These are phyloP conservation scores for Sebastes nivosus DNA, from an alignment of 2,797 vertebrate species.

Conservation along the genomic window DNA sequence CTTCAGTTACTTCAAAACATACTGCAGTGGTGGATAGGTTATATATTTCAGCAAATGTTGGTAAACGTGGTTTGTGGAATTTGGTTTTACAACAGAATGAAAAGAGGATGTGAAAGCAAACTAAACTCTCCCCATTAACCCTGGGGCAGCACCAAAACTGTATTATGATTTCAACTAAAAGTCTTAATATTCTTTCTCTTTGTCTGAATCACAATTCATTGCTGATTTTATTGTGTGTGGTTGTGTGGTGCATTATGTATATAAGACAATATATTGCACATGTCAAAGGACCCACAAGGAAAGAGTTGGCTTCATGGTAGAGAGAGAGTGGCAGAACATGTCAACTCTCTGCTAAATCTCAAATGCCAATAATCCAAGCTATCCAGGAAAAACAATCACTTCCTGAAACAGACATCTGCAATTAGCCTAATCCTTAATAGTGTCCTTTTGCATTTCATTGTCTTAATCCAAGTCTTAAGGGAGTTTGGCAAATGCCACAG, in stretches of 20 bases:
- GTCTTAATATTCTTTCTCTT: neutral
- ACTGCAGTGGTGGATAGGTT: neutral
- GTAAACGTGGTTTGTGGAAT: neutral
- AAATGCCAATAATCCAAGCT: slow-evolving; percentile 72
- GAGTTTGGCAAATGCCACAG: slow-evolving; percentile 65
- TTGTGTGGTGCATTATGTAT: neutral
- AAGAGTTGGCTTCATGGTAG: slow-evolving; percentile 19
- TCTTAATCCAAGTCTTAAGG: slow-evolving; percentile 66
- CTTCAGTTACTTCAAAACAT: neutral
- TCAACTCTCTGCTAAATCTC: slow-evolving; percentile 59
- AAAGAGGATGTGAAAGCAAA: neutral
- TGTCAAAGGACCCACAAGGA: neutral
- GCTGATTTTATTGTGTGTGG: neutral
- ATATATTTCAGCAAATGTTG: neutral
- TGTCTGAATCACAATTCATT: slow-evolving; percentile 10
- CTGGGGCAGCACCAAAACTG: neutral
- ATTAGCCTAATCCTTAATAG: slow-evolving; percentile 81
- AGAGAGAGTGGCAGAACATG: slow-evolving; percentile 47
- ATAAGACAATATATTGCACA: slow-evolving; percentile 13
- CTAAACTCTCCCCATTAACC: neutral
- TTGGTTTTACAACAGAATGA: neutral
- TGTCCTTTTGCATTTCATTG: slow-evolving; percentile 64
- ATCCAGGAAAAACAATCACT: slow-evolving; percentile 74
- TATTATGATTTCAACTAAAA: slow-evolving; percentile 13
- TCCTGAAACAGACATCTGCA: slow-evolving; percentile 74